Conservation (phyloP, 2,888 invertebrate species). For the Clostera curtula region DNA sequence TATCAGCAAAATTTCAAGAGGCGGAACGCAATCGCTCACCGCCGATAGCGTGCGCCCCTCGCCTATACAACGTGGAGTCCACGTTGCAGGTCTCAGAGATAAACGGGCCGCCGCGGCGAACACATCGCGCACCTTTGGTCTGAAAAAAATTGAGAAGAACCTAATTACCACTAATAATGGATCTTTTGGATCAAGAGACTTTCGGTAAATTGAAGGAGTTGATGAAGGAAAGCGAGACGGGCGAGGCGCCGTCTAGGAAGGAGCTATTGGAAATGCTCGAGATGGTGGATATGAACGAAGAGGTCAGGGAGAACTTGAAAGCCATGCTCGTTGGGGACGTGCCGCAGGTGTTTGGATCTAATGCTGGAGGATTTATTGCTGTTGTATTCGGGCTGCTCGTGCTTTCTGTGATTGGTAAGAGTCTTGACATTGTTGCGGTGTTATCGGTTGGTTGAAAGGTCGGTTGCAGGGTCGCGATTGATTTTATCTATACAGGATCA, state of each 20-base stretch:
- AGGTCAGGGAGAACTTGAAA: conserved; percentile 75
- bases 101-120: not conserved
- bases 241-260: conserved; percentile 61
- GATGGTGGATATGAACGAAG: conserved; percentile 74
- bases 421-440: conserved; percentile 26
- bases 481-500: too few species aligned
- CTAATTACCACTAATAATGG: conserved; percentile 26
- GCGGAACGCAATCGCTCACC: conserved; percentile 8
- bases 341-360: conserved; percentile 46
- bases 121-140: conserved; percentile 4
- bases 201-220: conserved; percentile 37
- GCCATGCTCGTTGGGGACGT: conserved; percentile 63
- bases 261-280: conserved; percentile 76
- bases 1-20: too few species aligned
- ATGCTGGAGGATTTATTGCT: conserved; percentile 36
- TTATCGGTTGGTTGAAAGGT: too few species aligned
- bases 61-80: conserved; percentile 29
- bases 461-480: too few species aligned
- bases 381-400: conserved; percentile 45
- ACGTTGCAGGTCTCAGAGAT: conserved; percentile 25
- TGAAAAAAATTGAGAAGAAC: conserved; percentile 7
- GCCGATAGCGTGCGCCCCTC: conserved; percentile 18
- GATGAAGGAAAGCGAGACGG: conserved; percentile 45
- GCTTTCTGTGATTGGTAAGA: conserved; percentile 45
- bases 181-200: conserved; percentile 27